phyloP scores from a whole-genome alignment of 1,140 invertebrate genomes.

The Aethina tumida region DNA sequence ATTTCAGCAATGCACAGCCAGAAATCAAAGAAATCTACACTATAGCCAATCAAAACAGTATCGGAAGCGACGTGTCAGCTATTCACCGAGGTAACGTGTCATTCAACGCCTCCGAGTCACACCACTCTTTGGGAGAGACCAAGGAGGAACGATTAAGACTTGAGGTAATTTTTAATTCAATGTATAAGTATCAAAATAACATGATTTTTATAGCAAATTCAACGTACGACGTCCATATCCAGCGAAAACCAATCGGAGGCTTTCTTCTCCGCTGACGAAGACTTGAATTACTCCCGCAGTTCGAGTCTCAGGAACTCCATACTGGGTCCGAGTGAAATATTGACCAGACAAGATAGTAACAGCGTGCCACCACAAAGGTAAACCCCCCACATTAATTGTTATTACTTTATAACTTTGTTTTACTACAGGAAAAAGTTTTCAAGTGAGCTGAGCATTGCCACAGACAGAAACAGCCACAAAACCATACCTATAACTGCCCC shows the following conservation, averaged over 20 bases:
- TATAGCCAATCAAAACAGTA: slow-evolving; percentile 7
- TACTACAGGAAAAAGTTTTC: slow-evolving; percentile 36
- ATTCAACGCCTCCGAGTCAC: slow-evolving; percentile 39
- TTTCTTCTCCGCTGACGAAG: slow-evolving; percentile 86
- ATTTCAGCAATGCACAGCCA: slow-evolving; percentile 28
- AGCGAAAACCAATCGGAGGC: slow-evolving; percentile 84
- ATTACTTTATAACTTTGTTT: slow-evolving; percentile 5
- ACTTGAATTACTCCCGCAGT: slow-evolving; percentile 52
- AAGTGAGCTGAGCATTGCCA: slow-evolving; percentile 40
- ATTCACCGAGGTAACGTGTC: slow-evolving; percentile 9
- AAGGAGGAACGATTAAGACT: slow-evolving; percentile 40
- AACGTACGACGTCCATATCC: slow-evolving; percentile 74
- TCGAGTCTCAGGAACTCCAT: slow-evolving; percentile 56
- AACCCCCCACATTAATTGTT: not conserved
- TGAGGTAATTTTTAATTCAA: slow-evolving; percentile 31
- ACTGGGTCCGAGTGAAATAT: slow-evolving; percentile 38
- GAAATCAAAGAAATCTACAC: slow-evolving; percentile 15
- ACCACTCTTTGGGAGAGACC: slow-evolving; percentile 41
- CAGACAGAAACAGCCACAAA: slow-evolving; percentile 20
- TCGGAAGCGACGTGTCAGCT: slow-evolving; percentile 13
- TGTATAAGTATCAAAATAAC: not conserved
- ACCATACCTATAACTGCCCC: slow-evolving; percentile 17
- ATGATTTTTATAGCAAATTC: slow-evolving; percentile 33
- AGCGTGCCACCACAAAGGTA: slow-evolving; percentile 23
- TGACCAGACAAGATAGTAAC: slow-evolving; percentile 37